Base-by-base conservation (phyloP, 1,140 invertebrate genomes). In the Venturia canescens region DNA sequence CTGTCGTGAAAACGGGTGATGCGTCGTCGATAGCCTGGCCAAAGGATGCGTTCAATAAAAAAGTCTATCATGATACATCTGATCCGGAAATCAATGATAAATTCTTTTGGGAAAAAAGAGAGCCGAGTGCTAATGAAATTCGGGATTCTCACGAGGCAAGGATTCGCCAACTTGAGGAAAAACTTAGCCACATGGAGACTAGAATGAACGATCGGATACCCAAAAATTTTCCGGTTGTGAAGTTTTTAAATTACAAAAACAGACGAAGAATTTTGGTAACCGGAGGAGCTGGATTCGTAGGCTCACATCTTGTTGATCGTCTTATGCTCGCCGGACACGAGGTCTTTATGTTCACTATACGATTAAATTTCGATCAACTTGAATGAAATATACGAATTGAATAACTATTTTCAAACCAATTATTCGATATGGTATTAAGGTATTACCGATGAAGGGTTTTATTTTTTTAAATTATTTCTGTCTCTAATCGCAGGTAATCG, bases 241-340 rank as follows among this genome's bases (percentile, higher is more conserved):
- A 96, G 89, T 98, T 97, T 90, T 90, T 98, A 13, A 97, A 97
- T 85, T 98, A 98, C 89, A 96, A 97, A 88, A 95, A 97, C 85
- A 93, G 97, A 80, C 98, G 98, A 90, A 93, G 98, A 81, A 98
- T 99, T 85, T 92, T 99, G 89, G 96, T 98, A 2, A 99, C 98
- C 15, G 99, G 99, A 67, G 99, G 99, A 23, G 98, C 99, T 44
- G 99, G 99, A 18, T 99, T 99, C 93, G 99, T 99, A 44, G 99
- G 99, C 0, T 99, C 98, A 3, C 99, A 99, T 92, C 93, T 99
- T 34, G 98, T 99, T 0, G 99, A 99, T 90, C 93, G 95, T 82
- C 92, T 99, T 38, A 99, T 99, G 98, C 92, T 96, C 77, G 96
- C 97, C 86, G 99, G 99, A 0, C 99, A 99, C 93, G 98, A 99